Evolutionary conservation across 2,113 vertebrate species (phyloP), one percentile per base, ranked within the genome.

Genomic region (Isichthys henryi): DNA sequence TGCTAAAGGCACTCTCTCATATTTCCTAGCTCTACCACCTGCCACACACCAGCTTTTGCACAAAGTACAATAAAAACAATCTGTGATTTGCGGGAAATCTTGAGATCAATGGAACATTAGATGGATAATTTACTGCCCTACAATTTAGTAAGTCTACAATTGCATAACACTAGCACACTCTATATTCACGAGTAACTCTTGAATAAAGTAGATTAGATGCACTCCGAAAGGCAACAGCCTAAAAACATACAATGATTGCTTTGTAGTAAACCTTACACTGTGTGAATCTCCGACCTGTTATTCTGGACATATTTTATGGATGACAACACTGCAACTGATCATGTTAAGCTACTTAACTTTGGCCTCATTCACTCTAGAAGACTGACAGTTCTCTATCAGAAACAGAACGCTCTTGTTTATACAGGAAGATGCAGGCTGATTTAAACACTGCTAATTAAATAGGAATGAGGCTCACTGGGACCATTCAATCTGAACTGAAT

Each of bases 1-100:
- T 91, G 92, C 91, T 84, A 77, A 89, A 91, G 50, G 9, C 39
- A 91, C 91, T 80, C 52, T 17, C 88, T 89, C 90, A 90, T 94
- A 95, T 94, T 94, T 94, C 93, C 94, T 94, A 93, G 92, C 48
- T 5, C 48, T 15, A 10, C 11, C 45, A 84, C 39, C 6, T 84
- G 91, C 90, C 87, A 46, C 89, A 77, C 70, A 17, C 11, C 31
- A 11, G 31, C n/a, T 13, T 31, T 74, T 74, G 31, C 70, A 35
- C 70, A 66, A 27, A 77, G 31, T 39, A 2, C 70, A 31, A 39
- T 77, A 39, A 39, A 39, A 31, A 13, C 70, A 77, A 31, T 35
- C 31, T 77, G 58, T 66, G 31, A 77, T 35, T 15, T 31, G 70
- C 70, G 5, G 31, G 15, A 77, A 77, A 77, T 77, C 70, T 39